Evolutionary conservation across 2,797 vertebrate genomes (phyloP), one percentile per base, ranked within the genome.

Genomic region (Helicolenus hilgendorfi): DNA sequence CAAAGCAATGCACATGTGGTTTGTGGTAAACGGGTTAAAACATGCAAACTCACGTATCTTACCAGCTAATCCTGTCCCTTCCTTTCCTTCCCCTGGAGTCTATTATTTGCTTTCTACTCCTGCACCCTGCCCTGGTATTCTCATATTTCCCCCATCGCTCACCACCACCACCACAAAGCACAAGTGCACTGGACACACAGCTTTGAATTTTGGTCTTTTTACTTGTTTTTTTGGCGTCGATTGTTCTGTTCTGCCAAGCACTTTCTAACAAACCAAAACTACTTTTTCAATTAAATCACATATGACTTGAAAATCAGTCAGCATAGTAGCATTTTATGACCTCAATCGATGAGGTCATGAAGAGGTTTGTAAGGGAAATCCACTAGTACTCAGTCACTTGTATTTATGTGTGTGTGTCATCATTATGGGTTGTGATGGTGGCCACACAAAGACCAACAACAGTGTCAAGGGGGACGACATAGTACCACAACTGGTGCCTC

Each of bases 101-200:
- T 89, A 89, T 91, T 94, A 94, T 91, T 88, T 90, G 83, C 81
- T 78, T 77, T 92, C 85, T 59, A 56, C 79, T 81, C 77, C 58
- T 80, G 72, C 81, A 85, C 85, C 75, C 82, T 85, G 58, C 71
- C 87, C 70, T 71, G 67, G 85, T 81, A 59, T 68, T 91, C 90
- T 92, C 88, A 89, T 64, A 86, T 83, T 79, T 62, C 92, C 65
- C 58, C 63, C 59, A 86, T 80, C 70, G 3, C 73, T 89, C 89
- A 92, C 58, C 86, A 86, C 74, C 70, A 84, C 72, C 70, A 84
- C 72, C 73, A 87, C 85, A 81, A 85, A 90, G 68, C 76, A 87
- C 76, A 84, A 86, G 84, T 70, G 75, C 45, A 73, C 67, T 41
- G 77, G 26, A 41, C 11, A 1, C 55, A 79, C 20, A 55, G 56